These are phyloP conservation scores for Euthynnus affinis DNA, from an alignment of 2,797 vertebrate genomes.

Conservation along the genomic window DNA sequence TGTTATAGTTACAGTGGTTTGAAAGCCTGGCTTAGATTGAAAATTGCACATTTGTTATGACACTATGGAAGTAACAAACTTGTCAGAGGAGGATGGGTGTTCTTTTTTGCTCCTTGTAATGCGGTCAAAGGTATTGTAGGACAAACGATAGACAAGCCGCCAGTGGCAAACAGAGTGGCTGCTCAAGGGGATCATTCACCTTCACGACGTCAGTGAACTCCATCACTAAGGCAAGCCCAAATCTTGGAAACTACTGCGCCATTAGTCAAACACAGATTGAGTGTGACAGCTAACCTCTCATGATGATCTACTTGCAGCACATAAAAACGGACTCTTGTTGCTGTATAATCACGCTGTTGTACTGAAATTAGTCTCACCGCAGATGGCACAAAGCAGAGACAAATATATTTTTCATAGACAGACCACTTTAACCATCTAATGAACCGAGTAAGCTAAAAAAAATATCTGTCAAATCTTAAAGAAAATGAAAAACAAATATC, in stretches of 20 bases:
- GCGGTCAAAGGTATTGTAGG: slow-evolving; percentile 71
- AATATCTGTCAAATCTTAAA: slow-evolving; percentile 3
- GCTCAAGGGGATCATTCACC: slow-evolving; percentile 78
- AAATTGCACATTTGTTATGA: slow-evolving; percentile 2
- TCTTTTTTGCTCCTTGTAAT: slow-evolving; percentile 48
- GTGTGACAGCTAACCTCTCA: slow-evolving; percentile 71
- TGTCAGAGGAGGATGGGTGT: slow-evolving; percentile 10
- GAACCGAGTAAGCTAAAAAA: not conserved
- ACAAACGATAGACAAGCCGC: slow-evolving; percentile 72
- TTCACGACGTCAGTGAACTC: slow-evolving; percentile 69
- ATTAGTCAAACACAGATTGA: slow-evolving; percentile 74
- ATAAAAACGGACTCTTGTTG: slow-evolving; percentile 38
- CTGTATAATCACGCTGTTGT: slow-evolving; percentile 13
- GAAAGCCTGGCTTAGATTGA: not conserved
- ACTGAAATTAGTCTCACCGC: slow-evolving; percentile 13
- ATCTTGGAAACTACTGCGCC: slow-evolving; percentile 64
- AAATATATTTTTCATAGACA: not conserved
- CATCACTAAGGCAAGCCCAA: slow-evolving; percentile 66
- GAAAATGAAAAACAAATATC: not conserved
- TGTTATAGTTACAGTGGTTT: not conserved
- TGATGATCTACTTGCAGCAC: slow-evolving; percentile 53
- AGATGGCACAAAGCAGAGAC: not conserved
- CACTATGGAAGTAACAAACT: slow-evolving; percentile 24
- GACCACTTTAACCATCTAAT: slow-evolving; percentile 6
- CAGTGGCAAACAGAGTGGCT: slow-evolving; percentile 62